These are phyloP conservation scores for Rhopalosiphum maidis DNA, from an alignment of 1,140 invertebrate genomes.

Conservation along the genomic window DNA sequence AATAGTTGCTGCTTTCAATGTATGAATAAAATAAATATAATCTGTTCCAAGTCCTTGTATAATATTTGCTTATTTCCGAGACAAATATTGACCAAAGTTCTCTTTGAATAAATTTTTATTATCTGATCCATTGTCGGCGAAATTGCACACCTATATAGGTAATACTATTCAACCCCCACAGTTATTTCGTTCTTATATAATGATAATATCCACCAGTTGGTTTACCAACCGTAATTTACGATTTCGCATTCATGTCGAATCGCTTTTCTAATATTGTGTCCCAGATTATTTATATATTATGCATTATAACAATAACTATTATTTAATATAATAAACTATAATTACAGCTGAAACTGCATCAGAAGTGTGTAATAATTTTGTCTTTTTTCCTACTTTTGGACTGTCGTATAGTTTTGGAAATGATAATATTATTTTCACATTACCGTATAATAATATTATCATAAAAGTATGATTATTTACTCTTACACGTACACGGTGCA, in stretches of 20 bases:
- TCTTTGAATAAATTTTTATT: not conserved
- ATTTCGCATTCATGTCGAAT: not conserved
- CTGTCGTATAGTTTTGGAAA: not conserved
- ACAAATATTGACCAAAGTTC: slow-evolving; percentile 20
- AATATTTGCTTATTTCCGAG: not conserved
- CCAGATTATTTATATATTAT: not conserved
- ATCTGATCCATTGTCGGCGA: not conserved
- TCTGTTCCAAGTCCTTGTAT: not conserved
- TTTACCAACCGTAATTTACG: not conserved
- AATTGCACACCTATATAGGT: not conserved
- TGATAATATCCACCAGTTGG: not conserved
- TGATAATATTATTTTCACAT: not conserved
- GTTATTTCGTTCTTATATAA: not conserved
- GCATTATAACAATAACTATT: not conserved
- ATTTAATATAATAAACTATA: not conserved
- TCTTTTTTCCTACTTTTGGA: not conserved
- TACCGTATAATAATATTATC: not conserved
- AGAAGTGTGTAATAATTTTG: not conserved
- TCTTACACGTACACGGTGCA: no score
- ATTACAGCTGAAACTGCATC: not conserved
- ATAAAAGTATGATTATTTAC: no score
- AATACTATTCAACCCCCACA: not conserved
- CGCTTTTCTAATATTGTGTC: not conserved
- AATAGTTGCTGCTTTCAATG: not conserved
- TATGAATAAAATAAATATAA: slow-evolving; percentile 41